Base-by-base conservation (phyloP, 2,888 invertebrate genomes). In the Heterodera filipjevi region DNA sequence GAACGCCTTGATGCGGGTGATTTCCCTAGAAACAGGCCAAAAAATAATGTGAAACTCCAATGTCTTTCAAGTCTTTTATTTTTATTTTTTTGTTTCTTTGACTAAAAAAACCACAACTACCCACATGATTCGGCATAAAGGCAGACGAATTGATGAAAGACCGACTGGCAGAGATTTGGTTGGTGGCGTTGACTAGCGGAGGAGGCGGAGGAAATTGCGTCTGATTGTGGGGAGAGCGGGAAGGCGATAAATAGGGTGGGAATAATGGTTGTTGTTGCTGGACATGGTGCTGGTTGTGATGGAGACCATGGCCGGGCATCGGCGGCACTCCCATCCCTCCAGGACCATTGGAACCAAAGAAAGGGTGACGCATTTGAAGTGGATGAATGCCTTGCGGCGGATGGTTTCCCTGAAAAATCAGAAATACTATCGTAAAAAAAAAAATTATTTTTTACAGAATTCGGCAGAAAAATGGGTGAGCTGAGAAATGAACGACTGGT, bases 121-220 rank as follows among this genome's bases (percentile, higher is more conserved):
- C 44, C 68, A 75, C 75, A 30, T 73, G 59, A 44, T 75, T 78
- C 14, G 78, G 78, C 73, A 78, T 74, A 49, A 77, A 77, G 14
- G 72, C 30, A 49, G 71, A 49, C 32, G 75, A 75, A 59, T 75
- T 75, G 16, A 75, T 32, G 53, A 75, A 59, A 64, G 66, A 70
- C 39, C 59, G 35, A 27, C 49, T 39, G 39, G 19, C 35, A 59
- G 16, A 30, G 66, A 33, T 49, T 44, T 14, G 66, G 75, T 53
- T 75, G 75, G 19, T 66, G 30, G 27, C 12, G 75, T 66, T 27
- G 39, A 76, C 64, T 39, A 64, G 76, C 66, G 44, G 66, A 6
- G 44, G 35, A 6, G 44, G 35, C 22, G 76, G 77, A 30, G 44
- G 53, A 19, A 44, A 59, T 22, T 53, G 73, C 12, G 22, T 16